A percentile compares a stretch with the other conserved stretches of the same genome.
phyloP scores from a whole-genome alignment of 2,888 invertebrate genomes.

The Rotaria sp. region DNA sequence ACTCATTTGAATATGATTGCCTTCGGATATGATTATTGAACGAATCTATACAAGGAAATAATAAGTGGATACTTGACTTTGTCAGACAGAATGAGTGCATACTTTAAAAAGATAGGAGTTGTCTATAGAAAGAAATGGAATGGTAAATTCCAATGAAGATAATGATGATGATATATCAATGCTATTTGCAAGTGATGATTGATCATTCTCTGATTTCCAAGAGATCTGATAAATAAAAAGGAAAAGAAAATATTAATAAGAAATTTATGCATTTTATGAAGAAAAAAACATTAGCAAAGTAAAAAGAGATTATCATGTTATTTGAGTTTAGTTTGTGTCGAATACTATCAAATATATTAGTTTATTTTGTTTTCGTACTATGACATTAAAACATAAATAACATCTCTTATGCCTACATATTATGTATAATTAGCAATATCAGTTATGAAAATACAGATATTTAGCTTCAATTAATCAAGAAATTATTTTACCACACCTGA shows the following conservation, averaged over 20 bases:
- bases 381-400: no score
- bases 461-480: no score
- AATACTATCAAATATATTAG: no score
- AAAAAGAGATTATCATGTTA: no score
- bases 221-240: neutral
- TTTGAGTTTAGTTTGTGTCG: no score
- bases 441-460: no score
- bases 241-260: neutral
- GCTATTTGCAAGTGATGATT: conserved; percentile 21
- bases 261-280: neutral
- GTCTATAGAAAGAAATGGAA: neutral
- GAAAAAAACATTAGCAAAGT: neutral
- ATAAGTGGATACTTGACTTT: neutral
- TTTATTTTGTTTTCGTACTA: no score
- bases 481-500: neutral
- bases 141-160: neutral
- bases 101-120: neutral
- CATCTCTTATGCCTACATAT: no score
- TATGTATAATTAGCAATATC: no score
- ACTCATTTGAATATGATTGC: neutral
- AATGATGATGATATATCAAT: conserved; percentile 43
- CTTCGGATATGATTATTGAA: neutral
- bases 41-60: neutral
- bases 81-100: neutral
- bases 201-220: neutral